A percentile compares a stretch with the other conserved stretches of the same genome.
These are phyloP conservation scores for Drosophila quadrilineata DNA, from an alignment of 1,140 invertebrate genomes.

Conservation along the genomic window DNA sequence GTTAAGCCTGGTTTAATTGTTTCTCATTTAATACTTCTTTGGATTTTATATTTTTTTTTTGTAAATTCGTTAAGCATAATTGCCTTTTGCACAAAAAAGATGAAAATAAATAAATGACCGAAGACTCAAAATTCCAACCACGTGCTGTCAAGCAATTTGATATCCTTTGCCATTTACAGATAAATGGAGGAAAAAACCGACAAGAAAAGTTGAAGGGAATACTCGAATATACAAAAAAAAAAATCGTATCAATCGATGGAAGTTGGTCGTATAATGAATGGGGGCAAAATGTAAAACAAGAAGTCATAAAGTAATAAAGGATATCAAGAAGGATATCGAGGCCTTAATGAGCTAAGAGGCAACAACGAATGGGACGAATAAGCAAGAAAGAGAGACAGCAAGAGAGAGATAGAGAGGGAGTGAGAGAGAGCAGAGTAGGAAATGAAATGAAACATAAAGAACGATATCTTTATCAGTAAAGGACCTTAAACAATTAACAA, in stretches of 20 bases:
- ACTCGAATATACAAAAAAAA: background rate
- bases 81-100: background rate
- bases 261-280: constrained; percentile 32
- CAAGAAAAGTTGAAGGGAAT: background rate
- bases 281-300: constrained; percentile 40
- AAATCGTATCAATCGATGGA: constrained; percentile 36
- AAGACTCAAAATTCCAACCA: constrained; percentile 43
- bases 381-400: background rate
- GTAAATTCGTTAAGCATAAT: constrained; percentile 30
- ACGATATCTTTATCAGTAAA: constrained; percentile 61
- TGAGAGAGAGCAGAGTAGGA: background rate
- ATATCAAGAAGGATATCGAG: constrained; percentile 56
- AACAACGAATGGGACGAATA: background rate
- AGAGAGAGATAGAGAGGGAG: background rate
- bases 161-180: constrained; percentile 46
- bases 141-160: constrained; percentile 56
- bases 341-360: constrained; percentile 56
- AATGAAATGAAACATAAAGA: constrained; percentile 11
- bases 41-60: background rate
- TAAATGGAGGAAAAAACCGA: constrained; percentile 7
- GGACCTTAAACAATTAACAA: constrained; percentile 71
- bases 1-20: constrained; percentile 5
- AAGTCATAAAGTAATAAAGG: constrained; percentile 71
- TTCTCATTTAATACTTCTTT: constrained; percentile 1
- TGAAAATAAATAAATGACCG: background rate